Conservation (phyloP, 1,140 invertebrate species). For the Habropoda laboriosa region DNA sequence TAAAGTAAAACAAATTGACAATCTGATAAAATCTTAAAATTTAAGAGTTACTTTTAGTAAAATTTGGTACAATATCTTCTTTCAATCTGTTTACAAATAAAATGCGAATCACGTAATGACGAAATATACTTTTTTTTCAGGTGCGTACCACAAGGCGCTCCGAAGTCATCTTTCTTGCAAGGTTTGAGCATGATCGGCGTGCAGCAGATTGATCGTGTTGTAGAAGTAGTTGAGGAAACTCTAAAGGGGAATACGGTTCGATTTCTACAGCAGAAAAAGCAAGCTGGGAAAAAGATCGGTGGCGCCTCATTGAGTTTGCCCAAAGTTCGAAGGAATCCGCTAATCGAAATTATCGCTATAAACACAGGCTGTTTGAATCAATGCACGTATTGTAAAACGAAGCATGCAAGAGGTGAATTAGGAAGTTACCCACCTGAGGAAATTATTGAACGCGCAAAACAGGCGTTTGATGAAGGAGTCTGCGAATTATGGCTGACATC, state of each 20-base stretch:
- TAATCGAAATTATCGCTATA: slow-evolving; percentile 99
- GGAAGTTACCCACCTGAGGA: slow-evolving; percentile 95
- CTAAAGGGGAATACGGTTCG: slow-evolving; percentile 94
- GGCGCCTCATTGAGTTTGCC: slow-evolving; percentile 93
- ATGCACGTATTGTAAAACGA: slow-evolving; percentile 99
- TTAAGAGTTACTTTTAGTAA: no score
- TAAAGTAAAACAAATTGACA: no score
- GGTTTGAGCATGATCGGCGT: slow-evolving; percentile 97
- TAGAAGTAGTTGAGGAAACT: slow-evolving; percentile 99
- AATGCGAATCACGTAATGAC: no score
- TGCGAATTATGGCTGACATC: slow-evolving; percentile 99
- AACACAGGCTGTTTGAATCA: slow-evolving; percentile 99
- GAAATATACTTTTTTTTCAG: slow-evolving; percentile 60
- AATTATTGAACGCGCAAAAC: slow-evolving; percentile 89
- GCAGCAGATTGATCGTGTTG: slow-evolving; percentile 98
- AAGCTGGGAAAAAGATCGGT: slow-evolving; percentile 90
- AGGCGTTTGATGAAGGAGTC: slow-evolving; percentile 96
- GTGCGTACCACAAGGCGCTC: slow-evolving; percentile 95
- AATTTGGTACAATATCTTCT: no score
- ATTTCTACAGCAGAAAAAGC: slow-evolving; percentile 88
- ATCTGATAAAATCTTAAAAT: no score
- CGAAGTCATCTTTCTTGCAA: slow-evolving; percentile 87
- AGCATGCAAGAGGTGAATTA: slow-evolving; percentile 97
- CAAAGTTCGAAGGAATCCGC: slow-evolving; percentile 96
- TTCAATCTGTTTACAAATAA: background rate